phyloP scores from a whole-genome alignment of 2,797 vertebrate genomes.

The Gadopsis bispinosus region DNA sequence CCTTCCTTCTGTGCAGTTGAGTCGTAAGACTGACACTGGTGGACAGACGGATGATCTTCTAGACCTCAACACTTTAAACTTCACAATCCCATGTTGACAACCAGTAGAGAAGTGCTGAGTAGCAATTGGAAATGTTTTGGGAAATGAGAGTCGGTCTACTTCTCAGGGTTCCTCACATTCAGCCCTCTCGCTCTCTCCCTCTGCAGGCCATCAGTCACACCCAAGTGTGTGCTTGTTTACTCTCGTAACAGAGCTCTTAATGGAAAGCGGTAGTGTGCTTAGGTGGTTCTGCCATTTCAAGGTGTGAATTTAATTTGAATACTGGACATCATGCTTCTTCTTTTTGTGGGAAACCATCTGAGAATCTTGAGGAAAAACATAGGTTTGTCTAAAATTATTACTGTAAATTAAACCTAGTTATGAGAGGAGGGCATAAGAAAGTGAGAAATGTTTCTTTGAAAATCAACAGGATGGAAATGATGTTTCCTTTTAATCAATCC shows the following conservation, averaged over 20 bases:
- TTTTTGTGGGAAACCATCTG: not conserved
- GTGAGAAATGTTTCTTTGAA: slow-evolving; percentile 4
- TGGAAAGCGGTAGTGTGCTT: slow-evolving; percentile 13
- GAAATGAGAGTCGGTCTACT: slow-evolving; percentile 40
- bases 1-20: slow-evolving; percentile 29
- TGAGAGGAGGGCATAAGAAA: not conserved
- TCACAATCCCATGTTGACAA: slow-evolving; percentile 64
- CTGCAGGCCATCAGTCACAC: slow-evolving; percentile 43
- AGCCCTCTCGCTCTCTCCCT: not conserved
- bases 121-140: slow-evolving; percentile 50
- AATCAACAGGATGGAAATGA: not conserved
- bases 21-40: slow-evolving; percentile 47
- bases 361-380: not conserved
- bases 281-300: slow-evolving; percentile 1
- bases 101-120: slow-evolving; percentile 57
- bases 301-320: not conserved
- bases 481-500: slow-evolving; percentile 16
- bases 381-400: not conserved
- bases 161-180: slow-evolving; percentile 36
- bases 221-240: slow-evolving; percentile 48
- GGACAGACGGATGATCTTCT: slow-evolving; percentile 66
- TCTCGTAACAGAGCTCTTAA: slow-evolving; percentile 13
- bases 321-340: not conserved
- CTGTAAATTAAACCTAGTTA: not conserved
- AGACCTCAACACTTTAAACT: slow-evolving; percentile 58